Evolutionary conservation across 2,888 invertebrate genomes (phyloP).

Genomic region (Mythimna ferrago): DNA sequence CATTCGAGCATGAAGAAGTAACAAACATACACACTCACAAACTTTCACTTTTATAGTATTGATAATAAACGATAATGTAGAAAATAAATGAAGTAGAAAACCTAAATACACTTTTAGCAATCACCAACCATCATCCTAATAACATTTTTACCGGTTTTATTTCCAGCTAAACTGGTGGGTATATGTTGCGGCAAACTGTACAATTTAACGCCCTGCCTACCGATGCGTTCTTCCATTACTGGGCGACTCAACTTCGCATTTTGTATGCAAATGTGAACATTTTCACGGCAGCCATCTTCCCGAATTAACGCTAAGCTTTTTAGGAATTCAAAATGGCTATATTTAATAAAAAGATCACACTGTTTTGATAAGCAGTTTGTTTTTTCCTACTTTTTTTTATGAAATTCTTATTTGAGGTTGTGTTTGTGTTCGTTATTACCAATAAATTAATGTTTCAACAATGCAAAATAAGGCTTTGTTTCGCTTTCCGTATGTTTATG

Average conservation of each 20-base stretch:
- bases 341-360: slow-evolving; percentile 54
- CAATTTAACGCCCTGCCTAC: slow-evolving; percentile 35
- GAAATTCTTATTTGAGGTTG: neutral
- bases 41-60: no score
- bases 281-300: slow-evolving; percentile 63
- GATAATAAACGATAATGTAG: no score
- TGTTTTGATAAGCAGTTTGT: slow-evolving; percentile 38
- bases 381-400: neutral
- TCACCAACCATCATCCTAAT: no score
- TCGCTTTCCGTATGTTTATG: no score
- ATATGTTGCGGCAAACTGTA: slow-evolving; percentile 23
- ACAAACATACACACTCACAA: no score
- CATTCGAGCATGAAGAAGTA: no score
- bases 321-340: slow-evolving; percentile 44
- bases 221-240: slow-evolving; percentile 50
- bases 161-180: no score
- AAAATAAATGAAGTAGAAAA: no score
- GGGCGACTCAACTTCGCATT: slow-evolving; percentile 61
- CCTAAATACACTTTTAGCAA: no score
- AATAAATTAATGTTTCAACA: neutral
- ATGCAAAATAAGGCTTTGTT: no score
- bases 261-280: slow-evolving; percentile 71
- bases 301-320: slow-evolving; percentile 65
- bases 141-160: no score
- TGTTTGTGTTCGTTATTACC: neutral